phyloP scores from a whole-genome alignment of 2,113 vertebrate species.

The Entosphenus tridentatus region DNA sequence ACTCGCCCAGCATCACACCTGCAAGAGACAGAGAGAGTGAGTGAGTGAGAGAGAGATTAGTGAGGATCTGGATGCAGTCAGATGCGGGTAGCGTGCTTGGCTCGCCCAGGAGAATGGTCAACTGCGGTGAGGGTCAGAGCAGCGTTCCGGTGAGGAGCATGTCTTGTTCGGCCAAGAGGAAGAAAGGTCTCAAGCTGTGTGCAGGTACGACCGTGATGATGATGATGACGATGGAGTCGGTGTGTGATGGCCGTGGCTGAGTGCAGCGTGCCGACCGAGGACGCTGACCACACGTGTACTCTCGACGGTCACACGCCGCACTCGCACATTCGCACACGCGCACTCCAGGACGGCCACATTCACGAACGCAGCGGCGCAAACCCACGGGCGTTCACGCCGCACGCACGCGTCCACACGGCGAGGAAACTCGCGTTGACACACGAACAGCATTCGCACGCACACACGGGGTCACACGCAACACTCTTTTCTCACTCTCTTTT shows the following conservation, averaged over 20 bases:
- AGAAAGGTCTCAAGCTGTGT: constrained; percentile 4
- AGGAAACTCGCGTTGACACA: too few relatives aligned
- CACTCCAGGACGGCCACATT: too few relatives aligned
- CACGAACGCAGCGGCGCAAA: too few relatives aligned
- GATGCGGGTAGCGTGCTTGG: constrained; percentile 9
- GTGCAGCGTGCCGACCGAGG: too few relatives aligned
- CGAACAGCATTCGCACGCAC: too few relatives aligned
- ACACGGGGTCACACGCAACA: too few relatives aligned
- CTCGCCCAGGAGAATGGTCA: background rate
- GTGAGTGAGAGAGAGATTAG: background rate
- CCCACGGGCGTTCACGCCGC: too few relatives aligned
- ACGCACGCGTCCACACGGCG: too few relatives aligned
- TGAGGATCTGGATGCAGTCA: constrained; percentile 9
- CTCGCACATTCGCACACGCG: too few relatives aligned
- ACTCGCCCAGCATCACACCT: background rate
- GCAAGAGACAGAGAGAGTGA: background rate
- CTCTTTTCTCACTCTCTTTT: too few relatives aligned
- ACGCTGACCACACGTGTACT: too few relatives aligned
- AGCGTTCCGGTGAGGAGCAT: background rate
- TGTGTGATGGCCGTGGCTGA: background rate
- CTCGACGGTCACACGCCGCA: too few relatives aligned
- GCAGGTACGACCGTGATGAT: background rate
- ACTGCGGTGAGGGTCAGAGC: constrained; percentile 1
- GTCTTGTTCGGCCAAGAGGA: constrained; percentile 3
- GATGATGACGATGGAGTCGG: background rate